A percentile compares a stretch with the other conserved stretches of the same genome.
Conservation (phyloP, 2,797 vertebrate species). For the Emydoidea blandingii region DNA sequence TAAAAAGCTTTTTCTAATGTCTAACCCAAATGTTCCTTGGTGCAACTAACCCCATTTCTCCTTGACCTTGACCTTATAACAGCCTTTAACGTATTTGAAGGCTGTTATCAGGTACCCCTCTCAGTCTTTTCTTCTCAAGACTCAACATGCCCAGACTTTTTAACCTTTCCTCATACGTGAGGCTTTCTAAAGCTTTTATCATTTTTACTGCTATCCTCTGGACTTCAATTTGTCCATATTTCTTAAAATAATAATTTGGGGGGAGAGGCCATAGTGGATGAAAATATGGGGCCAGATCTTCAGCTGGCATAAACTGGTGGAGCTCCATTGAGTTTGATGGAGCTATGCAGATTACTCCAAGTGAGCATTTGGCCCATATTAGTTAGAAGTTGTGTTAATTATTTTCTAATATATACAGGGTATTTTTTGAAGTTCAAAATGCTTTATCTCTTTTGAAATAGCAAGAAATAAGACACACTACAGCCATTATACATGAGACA, state of each 20-base stretch:
- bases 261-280: neutral
- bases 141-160: neutral
- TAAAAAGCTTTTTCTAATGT: neutral
- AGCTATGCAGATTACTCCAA: neutral
- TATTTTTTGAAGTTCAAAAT: slow-evolving; percentile 2
- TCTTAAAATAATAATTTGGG: neutral
- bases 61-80: neutral
- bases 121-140: neutral
- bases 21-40: neutral
- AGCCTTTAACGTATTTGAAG: neutral
- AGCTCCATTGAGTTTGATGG: neutral
- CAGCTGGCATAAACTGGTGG: neutral
- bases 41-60: neutral
- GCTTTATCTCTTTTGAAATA: slow-evolving; percentile 14
- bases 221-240: neutral
- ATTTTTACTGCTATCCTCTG: neutral
- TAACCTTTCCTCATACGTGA: neutral
- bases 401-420: neutral
- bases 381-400: neutral
- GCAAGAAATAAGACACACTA: neutral
- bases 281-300: neutral
- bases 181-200: neutral
- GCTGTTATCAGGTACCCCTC: neutral
- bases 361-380: neutral
- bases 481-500: slow-evolving; percentile 1